Conservation (phyloP, 2,888 invertebrate genomes). For the Gerris lacustris region DNA sequence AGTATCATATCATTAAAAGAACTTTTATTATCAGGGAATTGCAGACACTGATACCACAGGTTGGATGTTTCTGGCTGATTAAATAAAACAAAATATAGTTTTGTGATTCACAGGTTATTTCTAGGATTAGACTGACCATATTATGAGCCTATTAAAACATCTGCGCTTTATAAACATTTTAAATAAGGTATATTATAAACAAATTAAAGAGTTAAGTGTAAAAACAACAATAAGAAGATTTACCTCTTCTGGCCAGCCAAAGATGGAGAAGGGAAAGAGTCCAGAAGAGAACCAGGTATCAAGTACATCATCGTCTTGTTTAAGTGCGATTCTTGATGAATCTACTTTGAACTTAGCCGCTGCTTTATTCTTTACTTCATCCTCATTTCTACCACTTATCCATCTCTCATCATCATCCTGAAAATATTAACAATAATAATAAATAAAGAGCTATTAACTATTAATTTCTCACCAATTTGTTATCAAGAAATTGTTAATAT, state of each 20-base stretch:
- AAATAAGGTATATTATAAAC: too few species aligned
- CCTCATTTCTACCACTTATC: conserved; percentile 46
- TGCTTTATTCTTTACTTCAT: conserved; percentile 71
- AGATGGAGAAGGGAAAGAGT: conserved; percentile 88
- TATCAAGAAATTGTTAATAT: too few species aligned
- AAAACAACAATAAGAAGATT: conserved; percentile 30
- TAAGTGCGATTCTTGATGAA: conserved; percentile 44
- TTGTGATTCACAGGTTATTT: too few species aligned
- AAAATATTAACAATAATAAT: not conserved
- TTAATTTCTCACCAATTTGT: not conserved
- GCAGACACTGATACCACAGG: too few species aligned
- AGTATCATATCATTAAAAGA: too few species aligned
- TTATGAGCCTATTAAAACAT: too few species aligned
- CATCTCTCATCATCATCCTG: conserved; percentile 44
- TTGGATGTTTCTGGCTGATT: too few species aligned
- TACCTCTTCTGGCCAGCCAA: conserved; percentile 88
- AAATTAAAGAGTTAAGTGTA: too few species aligned
- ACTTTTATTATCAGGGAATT: too few species aligned
- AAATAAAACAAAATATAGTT: too few species aligned
- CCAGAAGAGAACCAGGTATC: conserved; percentile 99
- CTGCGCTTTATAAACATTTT: too few species aligned
- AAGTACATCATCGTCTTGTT: conserved; percentile 87
- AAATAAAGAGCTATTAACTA: not conserved
- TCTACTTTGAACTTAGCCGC: conserved; percentile 51
- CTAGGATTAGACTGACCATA: too few species aligned